These are phyloP conservation scores for Cyclopterus lumpus DNA, from an alignment of 2,797 vertebrate species.

Conservation along the genomic window DNA sequence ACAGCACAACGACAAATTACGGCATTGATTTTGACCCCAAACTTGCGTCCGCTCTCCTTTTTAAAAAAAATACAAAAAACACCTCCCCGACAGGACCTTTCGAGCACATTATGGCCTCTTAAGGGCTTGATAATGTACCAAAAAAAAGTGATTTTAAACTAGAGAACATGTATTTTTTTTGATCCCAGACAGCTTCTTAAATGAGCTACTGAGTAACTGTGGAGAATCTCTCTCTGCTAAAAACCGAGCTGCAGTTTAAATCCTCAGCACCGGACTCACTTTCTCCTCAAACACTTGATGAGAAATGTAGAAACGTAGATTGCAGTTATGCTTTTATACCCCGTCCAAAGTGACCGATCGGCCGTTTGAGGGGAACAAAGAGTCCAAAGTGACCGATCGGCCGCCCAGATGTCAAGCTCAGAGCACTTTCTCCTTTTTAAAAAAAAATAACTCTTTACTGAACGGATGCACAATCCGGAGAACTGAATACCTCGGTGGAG, in stretches of 20 bases:
- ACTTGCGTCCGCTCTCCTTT: slow-evolving; percentile 3
- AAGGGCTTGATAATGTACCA: slow-evolving; percentile 37
- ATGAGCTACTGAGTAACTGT: slow-evolving; percentile 43
- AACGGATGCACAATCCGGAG: background rate
- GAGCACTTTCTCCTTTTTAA: background rate
- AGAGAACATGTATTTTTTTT: slow-evolving; percentile 41
- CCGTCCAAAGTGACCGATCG: too few relatives aligned
- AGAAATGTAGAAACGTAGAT: too few relatives aligned
- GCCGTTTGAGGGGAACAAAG: too few relatives aligned
- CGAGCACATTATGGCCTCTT: slow-evolving; percentile 46
- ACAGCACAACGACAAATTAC: background rate
- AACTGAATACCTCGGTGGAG: background rate
- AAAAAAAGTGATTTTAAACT: slow-evolving; percentile 28
- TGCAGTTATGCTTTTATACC: too few relatives aligned
- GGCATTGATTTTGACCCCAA: slow-evolving; percentile 24
- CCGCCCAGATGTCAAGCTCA: background rate
- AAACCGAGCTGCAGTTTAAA: slow-evolving; percentile 25
- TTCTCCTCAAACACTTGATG: slow-evolving; percentile 9
- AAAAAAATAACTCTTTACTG: background rate
- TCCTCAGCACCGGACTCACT: background rate
- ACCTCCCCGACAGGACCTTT: slow-evolving; percentile 25
- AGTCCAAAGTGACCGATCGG: too few relatives aligned
- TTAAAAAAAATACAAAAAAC: too few relatives aligned
- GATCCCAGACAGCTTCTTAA: slow-evolving; percentile 52
- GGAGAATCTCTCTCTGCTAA: slow-evolving; percentile 6